phyloP scores from a whole-genome alignment of 1,140 invertebrate species.

The Zaprionus camerounensis region DNA sequence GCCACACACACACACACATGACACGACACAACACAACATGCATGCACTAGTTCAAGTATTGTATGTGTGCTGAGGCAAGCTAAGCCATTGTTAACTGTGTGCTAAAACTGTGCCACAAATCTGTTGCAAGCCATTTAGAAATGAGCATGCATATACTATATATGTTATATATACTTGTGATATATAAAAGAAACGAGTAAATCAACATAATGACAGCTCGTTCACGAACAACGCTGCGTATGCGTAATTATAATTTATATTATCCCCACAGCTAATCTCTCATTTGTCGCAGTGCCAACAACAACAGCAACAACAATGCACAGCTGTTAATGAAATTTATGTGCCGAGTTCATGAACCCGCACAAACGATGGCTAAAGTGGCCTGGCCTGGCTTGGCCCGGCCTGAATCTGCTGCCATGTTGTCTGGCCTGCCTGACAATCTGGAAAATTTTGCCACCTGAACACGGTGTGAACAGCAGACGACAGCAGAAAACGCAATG shows the following conservation, averaged over 20 bases:
- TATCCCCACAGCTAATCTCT: constrained; percentile 67
- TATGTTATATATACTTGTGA: constrained; percentile 1
- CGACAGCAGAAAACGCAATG: constrained; percentile 13
- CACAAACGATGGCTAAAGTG: constrained; percentile 26
- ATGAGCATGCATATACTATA: background rate
- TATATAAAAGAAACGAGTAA: constrained; percentile 5
- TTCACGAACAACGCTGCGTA: constrained; percentile 43
- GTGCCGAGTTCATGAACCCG: constrained; percentile 70
- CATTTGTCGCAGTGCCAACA: constrained; percentile 45
- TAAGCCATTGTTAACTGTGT: constrained; percentile 52
- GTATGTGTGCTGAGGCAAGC: constrained; percentile 24
- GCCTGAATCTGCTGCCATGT: constrained; percentile 42
- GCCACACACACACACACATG: background rate
- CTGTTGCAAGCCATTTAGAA: constrained; percentile 34
- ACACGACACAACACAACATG: background rate
- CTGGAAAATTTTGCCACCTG: constrained; percentile 76
- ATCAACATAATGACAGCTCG: constrained; percentile 19
- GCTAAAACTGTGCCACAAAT: constrained; percentile 58
- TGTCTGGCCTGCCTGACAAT: constrained; percentile 28
- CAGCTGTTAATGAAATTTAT: constrained; percentile 81
- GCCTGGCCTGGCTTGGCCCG: background rate
- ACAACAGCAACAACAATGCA: constrained; percentile 26
- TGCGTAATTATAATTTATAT: constrained; percentile 79
- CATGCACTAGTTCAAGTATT: background rate
- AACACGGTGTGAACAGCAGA: constrained; percentile 49